Evolutionary conservation across 2,888 invertebrate species (phyloP).

Genomic region (Chamaedrilus cognettii): DNA sequence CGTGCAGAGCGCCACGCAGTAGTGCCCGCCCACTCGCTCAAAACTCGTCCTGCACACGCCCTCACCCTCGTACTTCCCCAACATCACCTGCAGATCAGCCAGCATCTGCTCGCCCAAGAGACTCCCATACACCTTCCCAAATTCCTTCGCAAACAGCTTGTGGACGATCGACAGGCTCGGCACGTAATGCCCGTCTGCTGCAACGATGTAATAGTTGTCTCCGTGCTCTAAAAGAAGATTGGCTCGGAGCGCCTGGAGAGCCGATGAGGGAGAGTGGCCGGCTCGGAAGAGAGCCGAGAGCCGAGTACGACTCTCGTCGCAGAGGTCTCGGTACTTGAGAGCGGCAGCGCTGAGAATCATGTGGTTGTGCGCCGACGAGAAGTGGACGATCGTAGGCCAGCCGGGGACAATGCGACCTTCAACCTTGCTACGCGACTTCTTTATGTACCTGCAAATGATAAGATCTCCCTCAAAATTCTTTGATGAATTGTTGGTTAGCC

Average conservation of each 20-base stretch:
- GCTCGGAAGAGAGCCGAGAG: background rate
- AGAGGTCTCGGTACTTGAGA: constrained; percentile 3
- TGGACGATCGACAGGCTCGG: background rate
- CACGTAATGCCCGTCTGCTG: background rate
- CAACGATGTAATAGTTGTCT: background rate
- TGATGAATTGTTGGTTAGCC: no score
- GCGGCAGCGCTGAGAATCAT: background rate
- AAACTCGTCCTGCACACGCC: background rate
- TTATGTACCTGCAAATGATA: no score
- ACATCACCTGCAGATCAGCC: background rate
- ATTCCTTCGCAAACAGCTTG: background rate
- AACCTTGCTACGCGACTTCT: no score
- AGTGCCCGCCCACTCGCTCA: background rate
- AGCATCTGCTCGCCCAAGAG: background rate
- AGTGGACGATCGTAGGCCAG: background rate
- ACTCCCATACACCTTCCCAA: background rate
- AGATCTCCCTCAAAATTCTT: no score
- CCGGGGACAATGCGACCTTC: no score
- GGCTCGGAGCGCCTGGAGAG: background rate
- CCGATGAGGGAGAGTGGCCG: background rate
- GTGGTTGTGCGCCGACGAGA: background rate
- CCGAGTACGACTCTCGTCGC: no score
- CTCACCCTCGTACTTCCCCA: background rate
- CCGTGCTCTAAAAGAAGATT: background rate
- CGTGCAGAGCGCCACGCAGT: background rate